Conservation (phyloP, 1,140 invertebrate species). For the Copidosoma floridanum region DNA sequence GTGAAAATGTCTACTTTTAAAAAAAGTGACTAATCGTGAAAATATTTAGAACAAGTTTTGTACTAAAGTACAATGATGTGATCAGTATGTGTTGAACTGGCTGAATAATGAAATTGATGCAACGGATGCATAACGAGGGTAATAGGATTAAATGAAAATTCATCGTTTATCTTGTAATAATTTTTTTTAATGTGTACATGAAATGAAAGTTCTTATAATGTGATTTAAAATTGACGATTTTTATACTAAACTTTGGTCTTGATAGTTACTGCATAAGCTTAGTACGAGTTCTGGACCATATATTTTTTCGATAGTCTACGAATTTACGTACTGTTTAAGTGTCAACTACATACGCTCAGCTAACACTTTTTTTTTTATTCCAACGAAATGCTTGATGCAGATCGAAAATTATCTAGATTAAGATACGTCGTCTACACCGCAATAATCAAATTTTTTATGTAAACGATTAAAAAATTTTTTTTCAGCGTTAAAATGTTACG, state of each 20-base stretch:
- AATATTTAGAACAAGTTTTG: neutral
- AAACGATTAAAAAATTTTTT: too few species aligned
- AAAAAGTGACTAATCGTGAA: slow-evolving; percentile 45
- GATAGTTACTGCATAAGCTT: neutral
- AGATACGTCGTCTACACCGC: too few species aligned
- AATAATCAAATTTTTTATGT: too few species aligned
- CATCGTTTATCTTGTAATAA: slow-evolving; percentile 3
- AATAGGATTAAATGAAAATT: slow-evolving; percentile 1
- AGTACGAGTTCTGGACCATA: neutral
- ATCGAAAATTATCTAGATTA: too few species aligned
- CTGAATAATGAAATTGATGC: too few species aligned
- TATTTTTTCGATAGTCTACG: too few species aligned
- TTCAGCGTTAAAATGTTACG: slow-evolving; percentile 1
- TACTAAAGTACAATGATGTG: too few species aligned
- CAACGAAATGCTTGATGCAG: neutral
- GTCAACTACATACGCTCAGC: slow-evolving; percentile 8
- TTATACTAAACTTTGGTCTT: slow-evolving; percentile 14
- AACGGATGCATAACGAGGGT: too few species aligned
- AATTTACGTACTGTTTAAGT: too few species aligned
- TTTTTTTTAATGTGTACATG: slow-evolving; percentile 18
- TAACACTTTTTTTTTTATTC: slow-evolving; percentile 14
- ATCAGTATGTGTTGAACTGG: too few species aligned
- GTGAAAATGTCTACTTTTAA: slow-evolving; percentile 53
- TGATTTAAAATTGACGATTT: slow-evolving; percentile 7
- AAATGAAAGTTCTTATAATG: neutral